Conservation (phyloP, 2,888 invertebrate genomes). For the Agrochola litura region DNA sequence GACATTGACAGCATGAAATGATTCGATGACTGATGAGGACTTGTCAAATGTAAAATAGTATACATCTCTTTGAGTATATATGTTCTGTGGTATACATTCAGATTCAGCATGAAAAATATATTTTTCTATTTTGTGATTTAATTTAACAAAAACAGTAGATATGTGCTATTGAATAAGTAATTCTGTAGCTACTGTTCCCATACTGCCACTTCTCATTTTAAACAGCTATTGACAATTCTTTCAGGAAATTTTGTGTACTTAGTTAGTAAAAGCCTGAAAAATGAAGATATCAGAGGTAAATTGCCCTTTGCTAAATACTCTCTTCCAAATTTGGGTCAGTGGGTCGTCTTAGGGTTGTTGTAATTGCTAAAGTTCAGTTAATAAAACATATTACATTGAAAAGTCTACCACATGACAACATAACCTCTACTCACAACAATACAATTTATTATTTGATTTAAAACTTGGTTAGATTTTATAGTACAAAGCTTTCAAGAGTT, state of each 20-base stretch:
- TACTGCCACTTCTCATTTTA: neutral
- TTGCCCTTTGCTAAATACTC: neutral
- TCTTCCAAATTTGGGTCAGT: neutral
- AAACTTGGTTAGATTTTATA: neutral
- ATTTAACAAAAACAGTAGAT: neutral
- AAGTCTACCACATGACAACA: slow-evolving; percentile 39
- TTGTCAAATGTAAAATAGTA: slow-evolving; percentile 1
- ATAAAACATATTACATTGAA: neutral
- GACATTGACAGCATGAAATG: neutral
- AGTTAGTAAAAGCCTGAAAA: neutral
- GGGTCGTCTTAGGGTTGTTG: too few relatives aligned
- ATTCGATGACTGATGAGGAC: neutral
- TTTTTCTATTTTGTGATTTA: neutral
- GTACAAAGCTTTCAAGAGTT: neutral
- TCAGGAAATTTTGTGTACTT: neutral
- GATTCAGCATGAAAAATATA: neutral
- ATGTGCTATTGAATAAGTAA: neutral
- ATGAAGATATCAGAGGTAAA: slow-evolving; percentile 78
- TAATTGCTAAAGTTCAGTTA: neutral
- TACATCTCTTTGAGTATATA: too few relatives aligned
- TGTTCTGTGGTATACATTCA: too few relatives aligned
- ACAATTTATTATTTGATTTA: neutral
- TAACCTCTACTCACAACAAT: slow-evolving; percentile 44
- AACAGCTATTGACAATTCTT: too few relatives aligned
- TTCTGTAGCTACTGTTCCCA: neutral